Conservation (phyloP, 1,140 invertebrate genomes). For the Homarus americanus region DNA sequence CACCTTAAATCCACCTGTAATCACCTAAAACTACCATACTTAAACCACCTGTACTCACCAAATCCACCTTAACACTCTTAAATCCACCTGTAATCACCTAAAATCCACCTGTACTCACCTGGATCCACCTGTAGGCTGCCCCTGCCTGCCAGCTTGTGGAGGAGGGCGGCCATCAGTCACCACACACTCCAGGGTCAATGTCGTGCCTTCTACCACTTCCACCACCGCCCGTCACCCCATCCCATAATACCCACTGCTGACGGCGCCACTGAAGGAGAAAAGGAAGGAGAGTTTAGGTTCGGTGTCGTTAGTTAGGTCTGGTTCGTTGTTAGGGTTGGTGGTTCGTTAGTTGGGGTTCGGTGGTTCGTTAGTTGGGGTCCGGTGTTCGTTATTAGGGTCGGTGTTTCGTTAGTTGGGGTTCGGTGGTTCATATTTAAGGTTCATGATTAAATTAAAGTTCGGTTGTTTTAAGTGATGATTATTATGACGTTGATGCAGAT, state of each 20-base stretch:
- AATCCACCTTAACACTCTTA: too few species aligned
- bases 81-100: too few species aligned
- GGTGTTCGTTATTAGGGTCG: neutral
- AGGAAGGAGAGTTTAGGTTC: neutral
- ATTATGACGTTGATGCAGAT: too few species aligned
- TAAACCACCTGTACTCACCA: too few species aligned
- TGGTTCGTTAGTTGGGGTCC: neutral
- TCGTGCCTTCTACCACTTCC: slow-evolving; percentile 38
- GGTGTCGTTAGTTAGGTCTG: too few species aligned
- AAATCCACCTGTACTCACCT: slow-evolving; percentile 1
- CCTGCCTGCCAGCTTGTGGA: slow-evolving; percentile 19
- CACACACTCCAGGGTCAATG: slow-evolving; percentile 37
- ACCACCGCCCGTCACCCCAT: slow-evolving; percentile 30
- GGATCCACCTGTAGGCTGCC: neutral
- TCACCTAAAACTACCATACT: too few species aligned
- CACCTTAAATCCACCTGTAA: too few species aligned
- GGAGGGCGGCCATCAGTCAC: slow-evolving; percentile 6
- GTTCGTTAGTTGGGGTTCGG: neutral
- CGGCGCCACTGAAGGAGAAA: slow-evolving; percentile 14
- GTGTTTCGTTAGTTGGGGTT: neutral
- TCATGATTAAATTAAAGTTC: too few species aligned
- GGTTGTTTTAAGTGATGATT: too few species aligned
- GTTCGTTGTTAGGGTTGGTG: neutral
- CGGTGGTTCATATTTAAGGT: too few species aligned
- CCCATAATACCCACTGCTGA: slow-evolving; percentile 18